A percentile compares a stretch with the other conserved stretches of the same genome.
phyloP scores from a whole-genome alignment of 2,113 vertebrate genomes.

The Brachypteracias leptosomus region DNA sequence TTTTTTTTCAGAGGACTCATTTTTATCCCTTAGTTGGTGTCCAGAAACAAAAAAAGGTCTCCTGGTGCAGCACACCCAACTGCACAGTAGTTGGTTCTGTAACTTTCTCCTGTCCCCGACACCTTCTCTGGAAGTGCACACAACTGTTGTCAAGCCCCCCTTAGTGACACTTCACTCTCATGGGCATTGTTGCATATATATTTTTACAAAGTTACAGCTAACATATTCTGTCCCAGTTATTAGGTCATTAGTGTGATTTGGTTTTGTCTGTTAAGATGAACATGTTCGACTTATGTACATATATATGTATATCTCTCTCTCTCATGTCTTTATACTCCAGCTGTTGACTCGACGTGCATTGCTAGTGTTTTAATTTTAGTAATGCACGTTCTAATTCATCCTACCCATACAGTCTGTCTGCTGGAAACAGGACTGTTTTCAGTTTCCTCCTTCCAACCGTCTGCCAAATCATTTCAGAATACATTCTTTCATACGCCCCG shows the following conservation, averaged over 20 bases:
- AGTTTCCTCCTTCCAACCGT: constrained; percentile 77
- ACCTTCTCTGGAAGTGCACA: background rate
- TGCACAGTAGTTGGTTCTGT: background rate
- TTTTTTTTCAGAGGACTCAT: background rate
- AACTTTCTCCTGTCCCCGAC: background rate
- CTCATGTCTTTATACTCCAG: constrained; percentile 43
- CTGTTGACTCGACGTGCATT: constrained; percentile 58
- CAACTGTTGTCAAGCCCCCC: background rate
- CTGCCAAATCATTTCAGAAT: constrained; percentile 89
- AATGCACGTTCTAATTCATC: constrained; percentile 74
- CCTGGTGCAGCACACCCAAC: background rate
- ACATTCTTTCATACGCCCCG: constrained; percentile 96
- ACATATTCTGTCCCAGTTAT: background rate
- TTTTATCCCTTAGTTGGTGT: background rate
- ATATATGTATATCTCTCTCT: background rate
- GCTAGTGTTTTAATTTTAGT: constrained; percentile 69
- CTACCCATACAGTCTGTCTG: constrained; percentile 73
- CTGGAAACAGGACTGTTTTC: constrained; percentile 76
- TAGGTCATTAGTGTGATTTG: background rate
- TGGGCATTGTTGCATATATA: background rate
- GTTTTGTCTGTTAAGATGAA: background rate
- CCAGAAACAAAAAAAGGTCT: background rate
- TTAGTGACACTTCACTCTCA: background rate
- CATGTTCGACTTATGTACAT: background rate
- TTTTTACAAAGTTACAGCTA: background rate